A percentile compares a stretch with the other conserved stretches of the same genome.
phyloP scores from a whole-genome alignment of 2,797 vertebrate genomes.

The Loriculus beryllinus region DNA sequence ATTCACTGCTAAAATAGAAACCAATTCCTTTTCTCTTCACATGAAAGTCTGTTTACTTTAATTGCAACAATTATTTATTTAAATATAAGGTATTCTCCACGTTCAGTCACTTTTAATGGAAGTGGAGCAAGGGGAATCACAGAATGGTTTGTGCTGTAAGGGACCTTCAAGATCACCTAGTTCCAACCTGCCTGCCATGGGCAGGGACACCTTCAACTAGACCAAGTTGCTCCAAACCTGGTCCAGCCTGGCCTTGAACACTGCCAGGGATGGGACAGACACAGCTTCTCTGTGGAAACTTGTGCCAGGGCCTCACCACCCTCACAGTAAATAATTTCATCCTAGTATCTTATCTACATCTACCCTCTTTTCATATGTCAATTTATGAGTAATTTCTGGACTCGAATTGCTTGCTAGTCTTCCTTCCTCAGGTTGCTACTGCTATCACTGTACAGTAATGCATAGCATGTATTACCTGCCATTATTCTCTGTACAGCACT shows the following conservation, averaged over 20 bases:
- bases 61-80: not conserved
- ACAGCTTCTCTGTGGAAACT: not conserved
- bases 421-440: not conserved
- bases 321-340: not conserved
- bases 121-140: not conserved
- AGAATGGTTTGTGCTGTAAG: not conserved
- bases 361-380: not conserved
- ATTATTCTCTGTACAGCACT: not conserved
- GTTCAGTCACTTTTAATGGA: not conserved
- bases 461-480: not conserved
- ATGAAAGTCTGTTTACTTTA: not conserved
- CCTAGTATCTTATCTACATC: not conserved
- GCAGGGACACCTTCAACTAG: not conserved
- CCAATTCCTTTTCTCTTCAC: not conserved
- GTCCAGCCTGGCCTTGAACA: not conserved
- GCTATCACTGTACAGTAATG: not conserved
- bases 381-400: not conserved
- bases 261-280: not conserved
- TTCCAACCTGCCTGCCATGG: not conserved
- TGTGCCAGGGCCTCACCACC: not conserved
- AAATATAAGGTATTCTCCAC: not conserved
- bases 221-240: not conserved
- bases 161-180: not conserved
- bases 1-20: not conserved
- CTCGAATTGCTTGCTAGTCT: not conserved